These are phyloP conservation scores for Rhingia campestris DNA, from an alignment of 2,888 invertebrate species.

Conservation along the genomic window DNA sequence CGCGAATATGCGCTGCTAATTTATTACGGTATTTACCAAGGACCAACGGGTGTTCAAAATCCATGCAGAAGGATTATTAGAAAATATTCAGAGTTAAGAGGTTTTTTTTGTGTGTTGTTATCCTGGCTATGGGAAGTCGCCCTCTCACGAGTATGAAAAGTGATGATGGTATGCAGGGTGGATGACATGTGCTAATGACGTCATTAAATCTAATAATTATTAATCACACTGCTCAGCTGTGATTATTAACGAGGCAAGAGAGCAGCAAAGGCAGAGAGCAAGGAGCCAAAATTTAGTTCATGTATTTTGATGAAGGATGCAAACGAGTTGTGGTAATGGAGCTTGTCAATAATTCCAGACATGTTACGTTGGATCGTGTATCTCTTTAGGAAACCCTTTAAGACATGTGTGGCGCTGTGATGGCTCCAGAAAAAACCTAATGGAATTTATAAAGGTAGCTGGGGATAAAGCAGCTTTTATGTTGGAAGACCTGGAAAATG, in stretches of 20 bases:
- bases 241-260: conserved; percentile 59
- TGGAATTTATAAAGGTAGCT: too few relatives aligned
- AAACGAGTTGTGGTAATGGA: neutral
- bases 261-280: conserved; percentile 21
- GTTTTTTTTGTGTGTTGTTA: neutral
- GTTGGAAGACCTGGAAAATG: too few relatives aligned
- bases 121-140: neutral
- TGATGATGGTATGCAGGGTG: conserved; percentile 21
- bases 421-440: too few relatives aligned
- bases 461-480: too few relatives aligned
- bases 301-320: neutral
- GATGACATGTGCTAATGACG: conserved; percentile 69
- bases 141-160: conserved; percentile 28
- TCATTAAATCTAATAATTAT: conserved; percentile 70
- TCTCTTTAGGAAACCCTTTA: too few relatives aligned
- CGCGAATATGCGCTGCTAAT: conserved; percentile 46
- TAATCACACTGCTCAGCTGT: conserved; percentile 65
- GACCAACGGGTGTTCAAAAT: neutral
- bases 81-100: conserved; percentile 16
- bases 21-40: conserved; percentile 39
- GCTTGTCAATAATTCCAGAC: too few relatives aligned
- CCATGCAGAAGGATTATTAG: conserved; percentile 37
- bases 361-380: too few relatives aligned
- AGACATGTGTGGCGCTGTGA: too few relatives aligned
- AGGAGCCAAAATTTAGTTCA: conserved; percentile 10